Percentiles rank a stretch among this genome's conserved stretches.
These are phyloP conservation scores for Mesorhabditis belari DNA, from an alignment of 2,888 invertebrate genomes.

Conservation along the genomic window DNA sequence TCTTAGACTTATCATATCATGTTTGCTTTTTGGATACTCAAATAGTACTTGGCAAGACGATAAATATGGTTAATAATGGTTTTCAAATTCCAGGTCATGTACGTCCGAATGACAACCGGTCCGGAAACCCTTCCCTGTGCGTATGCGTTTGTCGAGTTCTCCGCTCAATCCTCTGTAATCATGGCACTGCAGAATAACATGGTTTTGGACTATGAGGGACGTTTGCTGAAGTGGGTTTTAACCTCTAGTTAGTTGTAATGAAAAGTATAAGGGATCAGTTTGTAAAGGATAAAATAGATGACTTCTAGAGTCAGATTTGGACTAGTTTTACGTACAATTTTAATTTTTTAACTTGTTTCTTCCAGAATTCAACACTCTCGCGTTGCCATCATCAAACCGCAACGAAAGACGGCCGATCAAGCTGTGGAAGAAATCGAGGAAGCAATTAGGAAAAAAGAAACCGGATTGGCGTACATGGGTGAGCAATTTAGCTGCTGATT, in stretches of 20 bases:
- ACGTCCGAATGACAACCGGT: conserved; percentile 76
- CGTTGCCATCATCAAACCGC: conserved; percentile 77
- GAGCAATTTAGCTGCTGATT: too few relatives aligned
- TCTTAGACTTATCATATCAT: background rate
- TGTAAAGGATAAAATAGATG: background rate
- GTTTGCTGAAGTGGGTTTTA: conserved; percentile 59
- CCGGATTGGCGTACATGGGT: conserved; percentile 6
- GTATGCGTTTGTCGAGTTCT: conserved; percentile 84
- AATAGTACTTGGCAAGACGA: too few relatives aligned
- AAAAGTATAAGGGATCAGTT: too few relatives aligned
- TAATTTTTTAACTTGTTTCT: conserved; percentile 9
- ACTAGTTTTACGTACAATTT: background rate
- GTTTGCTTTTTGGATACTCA: background rate
- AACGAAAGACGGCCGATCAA: conserved; percentile 88
- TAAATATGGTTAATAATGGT: too few relatives aligned
- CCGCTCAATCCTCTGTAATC: conserved; percentile 80
- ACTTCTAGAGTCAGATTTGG: background rate
- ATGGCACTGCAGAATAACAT: conserved; percentile 71
- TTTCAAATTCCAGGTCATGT: conserved; percentile 93
- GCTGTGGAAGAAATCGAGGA: conserved; percentile 91
- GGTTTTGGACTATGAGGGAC: conserved; percentile 66
- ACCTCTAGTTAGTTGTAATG: background rate
- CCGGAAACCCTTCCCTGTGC: conserved; percentile 63
- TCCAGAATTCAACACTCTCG: conserved; percentile 76
- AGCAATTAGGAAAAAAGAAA: conserved; percentile 73